Evolutionary conservation across 2,888 invertebrate species (phyloP).

Genomic region (Tetragonisca angustula): DNA sequence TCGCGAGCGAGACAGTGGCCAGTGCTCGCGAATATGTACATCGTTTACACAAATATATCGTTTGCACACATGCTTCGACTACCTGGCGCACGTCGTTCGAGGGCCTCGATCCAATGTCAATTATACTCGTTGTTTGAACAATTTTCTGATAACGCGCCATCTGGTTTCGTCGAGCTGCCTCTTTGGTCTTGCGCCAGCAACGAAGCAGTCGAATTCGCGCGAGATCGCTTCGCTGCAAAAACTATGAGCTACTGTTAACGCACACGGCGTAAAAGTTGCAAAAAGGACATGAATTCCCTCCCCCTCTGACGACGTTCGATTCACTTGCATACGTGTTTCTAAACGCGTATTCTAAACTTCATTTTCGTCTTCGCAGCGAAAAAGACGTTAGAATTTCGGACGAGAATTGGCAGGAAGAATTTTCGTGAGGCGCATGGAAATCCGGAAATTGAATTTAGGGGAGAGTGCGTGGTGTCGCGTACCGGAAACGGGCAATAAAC

Average conservation of each 20-base stretch:
- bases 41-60: not conserved
- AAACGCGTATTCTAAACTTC: not conserved
- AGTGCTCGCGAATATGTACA: not conserved
- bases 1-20: not conserved
- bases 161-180: not conserved
- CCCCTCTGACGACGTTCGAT: too few relatives aligned
- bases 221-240: not conserved
- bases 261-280: too few relatives aligned
- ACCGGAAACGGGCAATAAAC: not conserved
- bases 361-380: not conserved
- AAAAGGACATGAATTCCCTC: not conserved
- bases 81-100: not conserved
- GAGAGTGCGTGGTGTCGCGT: too few relatives aligned
- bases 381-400: not conserved
- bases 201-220: not conserved
- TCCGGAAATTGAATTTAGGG: not conserved
- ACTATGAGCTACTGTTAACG: not conserved
- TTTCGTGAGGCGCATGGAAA: not conserved
- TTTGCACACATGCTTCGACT: constrained; percentile 29
- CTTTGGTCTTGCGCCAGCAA: too few relatives aligned
- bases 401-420: not conserved
- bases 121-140: constrained; percentile 28
- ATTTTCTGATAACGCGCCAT: constrained; percentile 33
- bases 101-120: constrained; percentile 30
- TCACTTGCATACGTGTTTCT: not conserved